Conservation (phyloP, 2,888 invertebrate species). For the Lasioglossum lativentre region DNA sequence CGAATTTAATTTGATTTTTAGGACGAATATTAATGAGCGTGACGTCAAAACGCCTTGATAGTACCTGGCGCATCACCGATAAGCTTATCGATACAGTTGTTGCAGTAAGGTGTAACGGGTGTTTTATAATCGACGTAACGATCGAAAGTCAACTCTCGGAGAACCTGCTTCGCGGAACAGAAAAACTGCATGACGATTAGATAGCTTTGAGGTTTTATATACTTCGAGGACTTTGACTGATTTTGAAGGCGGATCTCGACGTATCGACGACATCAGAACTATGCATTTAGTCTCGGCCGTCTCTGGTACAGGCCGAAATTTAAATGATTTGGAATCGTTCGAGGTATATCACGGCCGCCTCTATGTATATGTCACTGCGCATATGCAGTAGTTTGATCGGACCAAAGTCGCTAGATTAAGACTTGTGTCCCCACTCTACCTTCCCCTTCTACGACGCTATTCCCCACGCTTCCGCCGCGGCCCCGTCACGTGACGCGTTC, state of each 20-base stretch:
- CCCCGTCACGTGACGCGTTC: too few species aligned
- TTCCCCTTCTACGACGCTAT: too few species aligned
- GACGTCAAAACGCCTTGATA: constrained; percentile 74
- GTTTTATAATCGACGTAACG: neutral
- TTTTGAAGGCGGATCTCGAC: neutral
- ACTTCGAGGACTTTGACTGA: neutral
- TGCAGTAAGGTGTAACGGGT: constrained; percentile 60
- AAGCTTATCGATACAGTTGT: constrained; percentile 70
- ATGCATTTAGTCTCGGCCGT: too few species aligned
- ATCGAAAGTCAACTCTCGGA: neutral
- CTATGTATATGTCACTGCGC: too few species aligned
- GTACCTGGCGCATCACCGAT: constrained; percentile 72
- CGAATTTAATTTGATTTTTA: constrained; percentile 63
- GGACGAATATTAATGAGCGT: constrained; percentile 72
- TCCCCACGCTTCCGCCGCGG: too few species aligned
- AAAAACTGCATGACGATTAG: neutral
- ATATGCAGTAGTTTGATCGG: too few species aligned
- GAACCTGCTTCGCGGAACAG: neutral
- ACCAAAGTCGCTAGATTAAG: too few species aligned
- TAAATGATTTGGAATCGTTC: too few species aligned
- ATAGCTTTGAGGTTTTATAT: neutral
- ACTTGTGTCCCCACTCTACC: too few species aligned
- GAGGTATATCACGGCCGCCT: too few species aligned
- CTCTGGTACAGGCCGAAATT: too few species aligned
- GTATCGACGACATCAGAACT: too few species aligned